Percentiles rank a stretch among this genome's conserved stretches.
These are phyloP conservation scores for Leuciscus waleckii DNA, from an alignment of 2,797 vertebrate species.

Conservation along the genomic window DNA sequence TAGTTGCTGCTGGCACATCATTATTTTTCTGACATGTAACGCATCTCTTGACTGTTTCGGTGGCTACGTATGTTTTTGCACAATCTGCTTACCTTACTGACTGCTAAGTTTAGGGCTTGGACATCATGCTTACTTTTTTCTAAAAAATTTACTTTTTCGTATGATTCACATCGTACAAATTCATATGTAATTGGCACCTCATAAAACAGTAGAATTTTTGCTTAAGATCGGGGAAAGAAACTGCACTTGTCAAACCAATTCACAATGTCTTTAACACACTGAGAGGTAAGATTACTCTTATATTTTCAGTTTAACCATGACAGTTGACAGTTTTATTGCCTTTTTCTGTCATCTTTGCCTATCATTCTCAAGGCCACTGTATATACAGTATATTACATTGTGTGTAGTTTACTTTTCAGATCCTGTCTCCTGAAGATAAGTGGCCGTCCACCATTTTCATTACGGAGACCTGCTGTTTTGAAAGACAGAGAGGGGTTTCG, in stretches of 20 bases:
- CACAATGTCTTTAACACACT: neutral
- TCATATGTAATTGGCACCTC: neutral
- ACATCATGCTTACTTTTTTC: neutral
- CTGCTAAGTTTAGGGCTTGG: neutral
- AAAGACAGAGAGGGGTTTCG: slow-evolving; percentile 47
- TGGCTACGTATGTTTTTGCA: neutral
- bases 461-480: slow-evolving; percentile 49
- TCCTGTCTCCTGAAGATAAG: slow-evolving; percentile 52
- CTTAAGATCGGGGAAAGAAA: neutral
- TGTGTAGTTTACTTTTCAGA: slow-evolving; percentile 18
- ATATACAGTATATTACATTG: slow-evolving; percentile 3
- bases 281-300: neutral
- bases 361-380: slow-evolving; percentile 34
- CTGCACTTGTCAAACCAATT: neutral
- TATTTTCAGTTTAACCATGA: neutral
- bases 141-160: neutral
- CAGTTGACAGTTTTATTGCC: slow-evolving; percentile 28
- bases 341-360: slow-evolving; percentile 14
- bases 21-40: too few relatives aligned
- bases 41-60: too few relatives aligned
- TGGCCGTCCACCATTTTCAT: slow-evolving; percentile 53
- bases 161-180: neutral
- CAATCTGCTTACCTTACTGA: neutral
- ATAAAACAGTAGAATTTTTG: neutral
- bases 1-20: too few relatives aligned